Base-by-base conservation (phyloP, 1,140 invertebrate species). In the Fopius arisanus region DNA sequence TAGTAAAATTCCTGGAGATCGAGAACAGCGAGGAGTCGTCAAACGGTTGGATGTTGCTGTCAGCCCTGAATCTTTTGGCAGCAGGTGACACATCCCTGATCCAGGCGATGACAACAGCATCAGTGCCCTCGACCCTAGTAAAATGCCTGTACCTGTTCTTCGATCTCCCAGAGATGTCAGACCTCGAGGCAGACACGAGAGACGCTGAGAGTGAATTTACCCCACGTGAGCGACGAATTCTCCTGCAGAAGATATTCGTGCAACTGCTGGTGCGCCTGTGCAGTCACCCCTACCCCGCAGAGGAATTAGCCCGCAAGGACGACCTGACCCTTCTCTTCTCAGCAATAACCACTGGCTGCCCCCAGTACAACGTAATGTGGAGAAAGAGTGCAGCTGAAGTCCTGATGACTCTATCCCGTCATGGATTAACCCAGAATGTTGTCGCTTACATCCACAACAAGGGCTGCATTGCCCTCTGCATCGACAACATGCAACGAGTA, bases 101-200 rank as follows among this genome's bases (percentile, higher is more conserved):
- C 80, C 82, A 97, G 93, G 94, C 97, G 40, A 98, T 99, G 96
- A 98, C 97, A 69, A 94, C 95, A 63, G 95, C 95, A 62, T 94
- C 96, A 21, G 93, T 99, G 75, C 98, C 98, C 40, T 99, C 97
- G 72, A 99, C 98, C 31, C 89, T 99, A 80, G 97, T 99, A 4
- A 99, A 99, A 90, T 99, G 98, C 89, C 89, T 99, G 33, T 99
- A 99, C 86, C 88, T 99, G 73, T 99, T 99, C 88, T 99, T 99
- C 88, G 98, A 99, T 89, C 89, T 99, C 59, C 97, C 98, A 43
- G 93, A 94, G 88, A 93, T 96, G 88, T 95, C 95, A 68, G 93
- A 95, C 81, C 91, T 93, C 37, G 93, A 94, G 81, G 92, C 93
- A 41, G 91, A 95, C 82, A 87, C 91, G 67, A 92, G 94, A 79